Percentiles rank a stretch among this genome's conserved stretches.
Conservation (phyloP, 2,113 vertebrate genomes). For the Saimiri boliviensis region DNA sequence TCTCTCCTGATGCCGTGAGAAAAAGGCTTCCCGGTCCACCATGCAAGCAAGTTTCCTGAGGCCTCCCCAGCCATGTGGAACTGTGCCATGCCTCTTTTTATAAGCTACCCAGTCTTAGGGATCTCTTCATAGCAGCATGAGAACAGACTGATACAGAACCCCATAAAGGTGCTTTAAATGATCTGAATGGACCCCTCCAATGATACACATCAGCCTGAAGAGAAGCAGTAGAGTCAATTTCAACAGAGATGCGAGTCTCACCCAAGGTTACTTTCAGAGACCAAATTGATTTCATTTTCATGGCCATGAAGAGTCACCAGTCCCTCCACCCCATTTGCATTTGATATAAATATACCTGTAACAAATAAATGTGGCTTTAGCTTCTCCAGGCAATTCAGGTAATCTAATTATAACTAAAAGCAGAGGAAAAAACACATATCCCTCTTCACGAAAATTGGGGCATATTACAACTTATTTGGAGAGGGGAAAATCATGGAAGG, state of each 20-base stretch:
- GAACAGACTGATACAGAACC: not conserved
- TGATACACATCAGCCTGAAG: not conserved
- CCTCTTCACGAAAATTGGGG: not conserved
- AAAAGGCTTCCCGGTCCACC: no score
- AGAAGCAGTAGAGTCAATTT: rapidly evolving
- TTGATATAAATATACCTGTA: not conserved
- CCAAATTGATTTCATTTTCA: not conserved
- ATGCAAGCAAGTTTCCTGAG: no score
- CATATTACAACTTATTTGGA: not conserved
- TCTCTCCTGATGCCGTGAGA: no score
- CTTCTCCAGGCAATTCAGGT: not conserved
- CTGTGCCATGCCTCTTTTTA: no score
- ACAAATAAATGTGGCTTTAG: not conserved
- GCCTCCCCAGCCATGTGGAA: no score
- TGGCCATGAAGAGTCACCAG: not conserved
- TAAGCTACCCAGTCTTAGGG: no score
- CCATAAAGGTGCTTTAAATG: not conserved
- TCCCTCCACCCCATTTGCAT: not conserved
- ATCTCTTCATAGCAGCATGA: no score
- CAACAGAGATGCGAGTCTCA: not conserved
- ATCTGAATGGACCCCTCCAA: not conserved
- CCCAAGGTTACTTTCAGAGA: not conserved
- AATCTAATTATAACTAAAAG: not conserved
- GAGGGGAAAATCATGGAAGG: not conserved
- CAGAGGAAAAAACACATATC: rapidly evolving